Evolutionary conservation across 1,140 invertebrate genomes (phyloP), one percentile per base, ranked within the genome.

Genomic region (Drosophila pectinifera): DNA sequence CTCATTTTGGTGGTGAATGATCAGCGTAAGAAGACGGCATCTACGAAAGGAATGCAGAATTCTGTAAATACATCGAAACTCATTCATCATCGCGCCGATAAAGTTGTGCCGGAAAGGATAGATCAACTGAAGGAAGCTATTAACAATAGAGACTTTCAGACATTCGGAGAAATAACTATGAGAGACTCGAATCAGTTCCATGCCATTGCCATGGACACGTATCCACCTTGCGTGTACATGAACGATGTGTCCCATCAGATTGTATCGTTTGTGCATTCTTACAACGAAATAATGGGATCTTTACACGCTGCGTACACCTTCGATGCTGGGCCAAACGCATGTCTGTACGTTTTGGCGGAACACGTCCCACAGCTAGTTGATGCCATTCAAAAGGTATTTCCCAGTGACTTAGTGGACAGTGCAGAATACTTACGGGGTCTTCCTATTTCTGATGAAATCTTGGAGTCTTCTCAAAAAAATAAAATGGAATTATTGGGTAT

Each of bases 171-270:
- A 92, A 94, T 99, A 8, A 99, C 98, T 16, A 99, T 99, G 96
- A 95, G 95, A 93, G 99, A 99, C 88, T 99, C 98, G 54, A 99
- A 99, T 94, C 97, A 99, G 92, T 96, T 99, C 82, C 99, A 99
- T 94, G 98, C 98, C 3, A 94, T 98, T 31, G 98, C 97, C 83
- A 91, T 98, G 45, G 99, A 99, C 92, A 98, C 98, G 0, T 98
- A 95, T 94, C 99, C 99, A 5, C 98, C 99, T 0, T 96, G 96
- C 92, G 93, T 95, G 22, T 99, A 99, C 89, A 95, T 99, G 95
- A 99, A 96, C 86, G 96, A 98, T 90, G 93, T 95, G 1, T 99
- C 98, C 4, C 95, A 96, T 88, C 92, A 93, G 34, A 96, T 99
- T 51, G 93, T 96, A 2, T 93, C 96, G 78, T 93, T 99, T 67